These are phyloP conservation scores for Yasuhikotakia modesta DNA, from an alignment of 2,797 vertebrate genomes.

Conservation along the genomic window DNA sequence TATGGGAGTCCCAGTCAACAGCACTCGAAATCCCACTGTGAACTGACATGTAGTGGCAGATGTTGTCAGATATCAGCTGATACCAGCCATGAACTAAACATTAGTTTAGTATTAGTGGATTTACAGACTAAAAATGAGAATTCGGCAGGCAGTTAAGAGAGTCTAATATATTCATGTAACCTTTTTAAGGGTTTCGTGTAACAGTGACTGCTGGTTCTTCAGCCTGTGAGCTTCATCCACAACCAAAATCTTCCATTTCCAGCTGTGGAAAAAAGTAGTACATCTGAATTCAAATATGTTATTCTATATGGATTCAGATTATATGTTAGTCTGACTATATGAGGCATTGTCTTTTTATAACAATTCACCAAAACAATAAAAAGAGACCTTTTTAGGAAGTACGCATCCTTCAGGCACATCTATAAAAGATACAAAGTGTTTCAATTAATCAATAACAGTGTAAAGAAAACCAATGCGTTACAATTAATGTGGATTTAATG, in stretches of 20 bases:
- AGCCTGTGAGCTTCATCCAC: constrained; percentile 94
- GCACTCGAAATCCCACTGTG: constrained; percentile 80
- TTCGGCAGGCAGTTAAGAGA: background rate
- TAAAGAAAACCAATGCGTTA: background rate
- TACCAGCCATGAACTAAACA: background rate
- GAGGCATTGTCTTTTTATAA: background rate
- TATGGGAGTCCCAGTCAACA: constrained; percentile 92
- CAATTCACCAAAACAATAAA: background rate
- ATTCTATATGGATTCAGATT: too few relatives aligned
- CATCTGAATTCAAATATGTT: background rate
- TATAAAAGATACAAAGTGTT: constrained; percentile 68
- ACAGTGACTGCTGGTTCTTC: constrained; percentile 87
- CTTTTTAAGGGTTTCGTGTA: constrained; percentile 84
- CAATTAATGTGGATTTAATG: background rate
- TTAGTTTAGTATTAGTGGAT: background rate
- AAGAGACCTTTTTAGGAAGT: constrained; percentile 77
- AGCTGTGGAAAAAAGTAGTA: constrained; percentile 63
- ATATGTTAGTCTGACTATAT: too few relatives aligned
- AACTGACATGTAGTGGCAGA: constrained; percentile 73
- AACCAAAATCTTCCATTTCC: constrained; percentile 80
- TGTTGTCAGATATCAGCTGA: background rate
- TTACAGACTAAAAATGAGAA: background rate
- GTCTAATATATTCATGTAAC: constrained; percentile 62
- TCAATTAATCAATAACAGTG: background rate
- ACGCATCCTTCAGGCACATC: constrained; percentile 88